Base-by-base conservation (phyloP, 2,888 invertebrate species). In the Thera obeliscata region DNA sequence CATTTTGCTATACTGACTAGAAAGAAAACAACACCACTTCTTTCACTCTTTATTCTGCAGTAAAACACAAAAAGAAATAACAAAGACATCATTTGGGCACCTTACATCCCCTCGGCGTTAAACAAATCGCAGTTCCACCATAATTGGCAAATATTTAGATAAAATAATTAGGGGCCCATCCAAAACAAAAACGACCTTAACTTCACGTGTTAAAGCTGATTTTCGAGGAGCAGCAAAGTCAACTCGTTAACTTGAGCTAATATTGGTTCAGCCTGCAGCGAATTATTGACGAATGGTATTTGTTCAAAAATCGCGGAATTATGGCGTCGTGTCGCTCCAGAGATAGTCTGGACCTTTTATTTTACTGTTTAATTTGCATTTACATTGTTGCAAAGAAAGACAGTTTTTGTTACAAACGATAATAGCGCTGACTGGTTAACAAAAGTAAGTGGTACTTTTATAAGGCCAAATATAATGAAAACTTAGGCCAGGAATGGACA, bases 221-320 rank as follows among this genome's bases (percentile, higher is more conserved):
- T 66, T 66, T 70, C 7, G 63, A 60, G 60, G 22, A 69, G 46
- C 68, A 61, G n/a, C 2, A 2, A 49, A 9, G 56, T 41, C 79
- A 86, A 81, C 89, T 90, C 90, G 90, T 90, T 90, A 89, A 83
- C 82, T 77, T 82, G 74, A 74, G 78, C 84, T 83, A 90, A 90
- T 90, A 89, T 91, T 91, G 84, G 84, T 76, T 72, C 78, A 76
- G 84, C 83, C 76, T 78, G 84, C 84, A 80, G 81, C 74, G 88
- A 86, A 83, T 86, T 89, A 89, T 89, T 90, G 90, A 86, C 88
- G 81, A 78, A 77, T 81, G 75, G 77, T 85, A 83, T 88, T 89
- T 86, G 84, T 80, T 83, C 85, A 81, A 84, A 83, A 84, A 85
- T 86, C 78, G 76, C 79, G 74, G 78, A 80, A 81, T 76, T 78